Evolutionary conservation across 2,888 invertebrate genomes (phyloP), one percentile per base, ranked within the genome.

Genomic region (Agapostemon virescens): DNA sequence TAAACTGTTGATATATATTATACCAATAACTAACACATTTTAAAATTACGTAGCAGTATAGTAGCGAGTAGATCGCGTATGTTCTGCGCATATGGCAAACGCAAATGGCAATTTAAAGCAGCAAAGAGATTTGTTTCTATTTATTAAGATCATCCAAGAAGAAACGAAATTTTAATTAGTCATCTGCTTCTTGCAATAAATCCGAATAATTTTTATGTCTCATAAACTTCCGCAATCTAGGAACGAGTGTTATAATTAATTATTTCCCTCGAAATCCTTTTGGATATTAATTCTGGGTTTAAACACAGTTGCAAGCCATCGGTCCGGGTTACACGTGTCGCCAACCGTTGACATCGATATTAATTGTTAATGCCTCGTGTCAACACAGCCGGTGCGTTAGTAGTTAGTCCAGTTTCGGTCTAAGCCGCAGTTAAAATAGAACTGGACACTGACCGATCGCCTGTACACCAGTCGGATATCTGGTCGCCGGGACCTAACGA

Each of bases 371-470:
- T 90, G 86, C 88, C 69, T 80, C 86, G 75, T 36, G 78, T 81
- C 87, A 90, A 91, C 87, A 89, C 64, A 79, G 74, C 74, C 74
- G 81, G 42, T 23, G 64, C 73, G 77, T 49, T 52, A 76, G 79
- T 81, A 83, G 83, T 84, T 83, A 84, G 85, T 78, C 86, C 86
- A 84, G 87, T 86, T 52, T 86, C 84, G 82, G 87, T 88, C 87
- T 91, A 91, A 91, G 90, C 92, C 91, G 78, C 84, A 88, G 89
- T 87, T 90, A 91, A 90, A 92, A 92, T 89, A 92, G 86, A 83
- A 81, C 81, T 79, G 90, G 89, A 91, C 92, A 90, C 86, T 92
- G 92, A 92, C 89, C 89, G 90, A 92, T 92, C 87, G 90, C 80
- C 83, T 79, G 74, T 74, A 76, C 88, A 88, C 88, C 66, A 74